Evolutionary conservation across 2,113 vertebrate genomes (phyloP).

Genomic region (Trogon surrucura): DNA sequence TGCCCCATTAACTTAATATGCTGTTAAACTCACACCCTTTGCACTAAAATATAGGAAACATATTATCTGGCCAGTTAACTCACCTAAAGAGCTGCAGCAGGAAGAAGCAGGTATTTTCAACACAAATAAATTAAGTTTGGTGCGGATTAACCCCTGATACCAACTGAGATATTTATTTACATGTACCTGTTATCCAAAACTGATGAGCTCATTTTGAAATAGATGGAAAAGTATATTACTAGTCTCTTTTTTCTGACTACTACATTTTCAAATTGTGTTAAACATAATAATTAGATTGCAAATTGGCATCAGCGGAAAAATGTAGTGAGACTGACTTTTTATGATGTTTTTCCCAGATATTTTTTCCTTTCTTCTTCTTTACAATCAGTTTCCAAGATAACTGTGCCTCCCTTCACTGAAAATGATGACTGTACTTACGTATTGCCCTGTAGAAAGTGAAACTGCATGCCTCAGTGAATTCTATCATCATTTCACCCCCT

Average conservation of each 20-base stretch:
- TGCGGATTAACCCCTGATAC: not conserved
- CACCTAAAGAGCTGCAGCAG: conserved; percentile 28
- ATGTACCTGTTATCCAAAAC: not conserved
- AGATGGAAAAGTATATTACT: conserved; percentile 10
- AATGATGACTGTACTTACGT: conserved; percentile 81
- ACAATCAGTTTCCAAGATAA: conserved; percentile 79
- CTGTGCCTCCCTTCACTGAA: conserved; percentile 76
- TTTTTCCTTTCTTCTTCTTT: conserved; percentile 41
- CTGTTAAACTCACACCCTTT: conserved; percentile 27
- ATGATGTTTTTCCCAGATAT: conserved; percentile 25
- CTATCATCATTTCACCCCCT: conserved; percentile 88
- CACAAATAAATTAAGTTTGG: not conserved
- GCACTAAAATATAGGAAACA: conserved; percentile 33
- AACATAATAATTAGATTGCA: conserved; percentile 65
- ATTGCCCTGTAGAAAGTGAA: conserved; percentile 81
- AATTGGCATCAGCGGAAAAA: conserved; percentile 60
- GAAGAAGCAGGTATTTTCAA: not conserved
- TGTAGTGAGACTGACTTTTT: conserved; percentile 45
- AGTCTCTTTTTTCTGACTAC: not conserved
- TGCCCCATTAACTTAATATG: conserved; percentile 54
- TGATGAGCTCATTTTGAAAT: conserved; percentile 36
- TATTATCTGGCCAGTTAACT: conserved; percentile 52
- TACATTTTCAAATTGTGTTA: conserved; percentile 52
- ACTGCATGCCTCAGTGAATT: conserved; percentile 84
- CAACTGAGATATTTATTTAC: not conserved